These are phyloP conservation scores for Rhinoderma darwinii DNA, from an alignment of 2,113 vertebrate genomes.

Conservation along the genomic window DNA sequence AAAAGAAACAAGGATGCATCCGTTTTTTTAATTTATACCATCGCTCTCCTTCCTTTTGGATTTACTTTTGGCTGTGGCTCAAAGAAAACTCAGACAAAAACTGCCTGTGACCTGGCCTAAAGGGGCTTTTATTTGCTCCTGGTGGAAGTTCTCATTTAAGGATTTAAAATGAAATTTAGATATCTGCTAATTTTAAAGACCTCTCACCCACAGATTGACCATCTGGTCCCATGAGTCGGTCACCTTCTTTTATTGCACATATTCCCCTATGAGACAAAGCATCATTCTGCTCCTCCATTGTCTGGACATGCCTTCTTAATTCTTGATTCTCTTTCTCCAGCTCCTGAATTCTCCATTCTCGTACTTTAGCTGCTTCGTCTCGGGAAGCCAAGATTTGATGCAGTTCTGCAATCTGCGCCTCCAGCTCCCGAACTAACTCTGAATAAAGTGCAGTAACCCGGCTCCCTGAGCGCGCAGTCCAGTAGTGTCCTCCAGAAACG, in stretches of 20 bases:
- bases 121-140: too few species aligned
- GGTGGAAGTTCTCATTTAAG: too few species aligned
- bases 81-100: too few species aligned
- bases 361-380: slow-evolving; percentile 23
- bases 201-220: slow-evolving; percentile 48
- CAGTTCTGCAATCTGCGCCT: slow-evolving; percentile 60
- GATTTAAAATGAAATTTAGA: too few species aligned
- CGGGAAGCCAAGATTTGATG: slow-evolving; percentile 41
- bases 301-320: slow-evolving; percentile 55
- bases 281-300: slow-evolving; percentile 65
- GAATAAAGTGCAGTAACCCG: slow-evolving; percentile 58
- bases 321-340: slow-evolving; percentile 61
- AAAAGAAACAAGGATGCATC: too few species aligned
- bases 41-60: too few species aligned
- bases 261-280: slow-evolving; percentile 43
- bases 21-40: too few species aligned
- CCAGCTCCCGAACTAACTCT: slow-evolving; percentile 61
- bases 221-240: background rate
- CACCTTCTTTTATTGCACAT: background rate
- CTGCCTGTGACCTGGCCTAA: too few species aligned
- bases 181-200: background rate
- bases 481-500: background rate
- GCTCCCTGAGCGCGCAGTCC: background rate
- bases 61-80: too few species aligned
- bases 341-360: slow-evolving; percentile 56